Conservation (phyloP, 2,888 invertebrate genomes). For the Helobdella robusta region DNA sequence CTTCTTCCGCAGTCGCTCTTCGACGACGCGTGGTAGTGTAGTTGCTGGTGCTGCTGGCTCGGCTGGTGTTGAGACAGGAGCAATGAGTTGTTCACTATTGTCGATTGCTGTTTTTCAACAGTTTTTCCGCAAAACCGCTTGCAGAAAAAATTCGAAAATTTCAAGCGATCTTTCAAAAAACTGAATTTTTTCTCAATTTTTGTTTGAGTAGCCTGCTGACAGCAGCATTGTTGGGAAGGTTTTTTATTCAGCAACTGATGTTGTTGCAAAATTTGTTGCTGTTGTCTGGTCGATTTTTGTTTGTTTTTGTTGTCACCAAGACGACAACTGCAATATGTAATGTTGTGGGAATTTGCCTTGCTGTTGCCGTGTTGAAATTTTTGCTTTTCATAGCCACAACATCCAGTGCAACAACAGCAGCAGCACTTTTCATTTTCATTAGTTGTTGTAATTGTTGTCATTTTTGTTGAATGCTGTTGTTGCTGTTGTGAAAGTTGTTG, state of each 20-base stretch:
- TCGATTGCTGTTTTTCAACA: conserved; percentile 1
- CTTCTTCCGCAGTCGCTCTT: not conserved
- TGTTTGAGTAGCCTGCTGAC: not conserved
- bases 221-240: conserved; percentile 4
- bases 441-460: no score
- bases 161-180: conserved; percentile 16
- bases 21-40: not conserved
- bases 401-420: conserved; percentile 5
- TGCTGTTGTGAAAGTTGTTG: no score
- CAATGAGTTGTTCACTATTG: no score
- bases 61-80: no score
- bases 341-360: not conserved
- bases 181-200: conserved; percentile 10
- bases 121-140: conserved; percentile 23
- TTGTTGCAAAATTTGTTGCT: not conserved
- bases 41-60: not conserved
- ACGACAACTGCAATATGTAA: not conserved
- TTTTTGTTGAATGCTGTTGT: no score
- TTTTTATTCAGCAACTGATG: no score
- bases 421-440: not conserved
- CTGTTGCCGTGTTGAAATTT: not conserved
- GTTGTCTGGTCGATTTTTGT: not conserved
- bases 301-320: not conserved
- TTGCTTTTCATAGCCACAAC: conserved; percentile 4
- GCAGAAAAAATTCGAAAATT: conserved; percentile 23